A percentile compares a stretch with the other conserved stretches of the same genome.
These are phyloP conservation scores for Pygocentrus nattereri DNA, from an alignment of 2,797 vertebrate species.

Conservation along the genomic window DNA sequence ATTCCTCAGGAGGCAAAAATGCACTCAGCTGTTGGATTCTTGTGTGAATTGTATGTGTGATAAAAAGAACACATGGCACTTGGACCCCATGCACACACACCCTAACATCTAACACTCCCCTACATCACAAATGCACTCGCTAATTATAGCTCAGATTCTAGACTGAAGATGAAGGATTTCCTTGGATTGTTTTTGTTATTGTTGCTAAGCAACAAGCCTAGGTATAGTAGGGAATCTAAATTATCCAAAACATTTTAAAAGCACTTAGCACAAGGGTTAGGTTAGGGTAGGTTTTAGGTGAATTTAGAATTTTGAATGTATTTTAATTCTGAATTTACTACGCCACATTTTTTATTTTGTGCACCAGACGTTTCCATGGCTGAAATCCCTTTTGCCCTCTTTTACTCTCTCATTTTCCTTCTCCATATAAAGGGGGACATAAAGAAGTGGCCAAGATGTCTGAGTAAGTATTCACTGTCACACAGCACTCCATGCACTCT, in stretches of 20 bases:
- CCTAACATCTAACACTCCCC: slow-evolving; percentile 3
- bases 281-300: no score
- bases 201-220: neutral
- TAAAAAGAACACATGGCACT: slow-evolving; percentile 31
- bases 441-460: neutral
- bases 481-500: neutral
- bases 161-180: neutral
- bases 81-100: slow-evolving; percentile 24
- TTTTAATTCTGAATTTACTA: no score
- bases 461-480: neutral
- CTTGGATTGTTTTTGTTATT: neutral
- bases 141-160: neutral
- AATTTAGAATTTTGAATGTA: no score
- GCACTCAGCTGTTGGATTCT: slow-evolving; percentile 53
- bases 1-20: slow-evolving; percentile 28
- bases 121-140: neutral
- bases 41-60: slow-evolving; percentile 5
- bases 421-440: neutral
- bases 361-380: no score
- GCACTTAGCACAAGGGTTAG: no score
- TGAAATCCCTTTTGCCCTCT: neutral
- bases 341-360: no score
- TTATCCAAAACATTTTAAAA: no score
- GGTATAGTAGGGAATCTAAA: no score
- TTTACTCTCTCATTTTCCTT: neutral